Percentiles rank a stretch among this genome's conserved stretches.
Conservation (phyloP, 2,113 vertebrate species). For the Neomonachus schauinslandi region DNA sequence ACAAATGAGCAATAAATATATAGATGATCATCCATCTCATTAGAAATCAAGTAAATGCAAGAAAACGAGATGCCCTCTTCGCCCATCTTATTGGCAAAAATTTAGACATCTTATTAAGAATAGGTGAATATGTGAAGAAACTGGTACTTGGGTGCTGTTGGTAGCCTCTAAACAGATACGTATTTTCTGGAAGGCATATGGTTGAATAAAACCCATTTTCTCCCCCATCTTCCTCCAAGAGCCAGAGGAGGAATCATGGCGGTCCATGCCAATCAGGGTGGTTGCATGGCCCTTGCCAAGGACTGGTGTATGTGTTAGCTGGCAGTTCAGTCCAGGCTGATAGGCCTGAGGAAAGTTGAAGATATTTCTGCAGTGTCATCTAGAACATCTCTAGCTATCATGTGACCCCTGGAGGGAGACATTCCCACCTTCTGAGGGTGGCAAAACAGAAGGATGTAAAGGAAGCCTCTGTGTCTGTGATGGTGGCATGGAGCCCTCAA, state of each 20-base stretch:
- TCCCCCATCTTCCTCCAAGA: background rate
- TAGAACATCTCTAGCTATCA: background rate
- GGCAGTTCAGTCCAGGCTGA: background rate
- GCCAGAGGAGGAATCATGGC: background rate
- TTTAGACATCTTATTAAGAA: background rate
- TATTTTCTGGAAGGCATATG: background rate
- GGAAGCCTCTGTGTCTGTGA: background rate
- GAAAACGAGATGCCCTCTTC: background rate
- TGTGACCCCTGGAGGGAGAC: too few species aligned
- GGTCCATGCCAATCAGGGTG: background rate
- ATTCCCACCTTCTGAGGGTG: background rate
- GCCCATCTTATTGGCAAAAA: background rate
- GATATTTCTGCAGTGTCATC: background rate
- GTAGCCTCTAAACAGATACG: background rate
- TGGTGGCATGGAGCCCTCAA: too few species aligned
- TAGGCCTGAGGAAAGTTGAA: background rate
- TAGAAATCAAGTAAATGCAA: background rate
- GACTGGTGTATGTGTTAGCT: background rate
- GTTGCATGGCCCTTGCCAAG: background rate
- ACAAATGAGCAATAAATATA: background rate
- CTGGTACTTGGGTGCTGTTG: background rate
- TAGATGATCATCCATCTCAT: background rate
- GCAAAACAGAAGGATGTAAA: background rate
- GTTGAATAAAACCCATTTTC: background rate
- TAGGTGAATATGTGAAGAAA: background rate